A percentile compares a stretch with the other conserved stretches of the same genome.
Conservation (phyloP, 2,888 invertebrate species). For the Tinea semifulvella region DNA sequence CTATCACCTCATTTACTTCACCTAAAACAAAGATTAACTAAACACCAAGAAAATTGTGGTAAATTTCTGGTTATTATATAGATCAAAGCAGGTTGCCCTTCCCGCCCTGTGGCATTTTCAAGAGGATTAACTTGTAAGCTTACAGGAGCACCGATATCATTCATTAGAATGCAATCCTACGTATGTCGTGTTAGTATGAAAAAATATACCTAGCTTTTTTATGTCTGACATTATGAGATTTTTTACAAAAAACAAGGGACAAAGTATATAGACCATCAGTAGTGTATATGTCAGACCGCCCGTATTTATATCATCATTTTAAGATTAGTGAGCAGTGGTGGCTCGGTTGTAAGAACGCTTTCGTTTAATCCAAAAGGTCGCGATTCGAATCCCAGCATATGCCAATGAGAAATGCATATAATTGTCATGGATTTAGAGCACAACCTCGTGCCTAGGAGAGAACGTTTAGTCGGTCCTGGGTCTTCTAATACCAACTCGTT, state of each 20-base stretch:
- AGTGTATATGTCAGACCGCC: conserved; percentile 22
- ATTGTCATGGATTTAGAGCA: conserved; percentile 13
- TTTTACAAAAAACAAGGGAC: no score
- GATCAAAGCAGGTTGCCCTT: conserved; percentile 20
- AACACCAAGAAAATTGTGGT: no score
- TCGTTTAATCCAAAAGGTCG: no score
- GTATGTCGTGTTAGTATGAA: no score
- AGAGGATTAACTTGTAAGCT: conserved; percentile 64
- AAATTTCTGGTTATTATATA: no score
- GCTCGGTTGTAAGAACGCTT: conserved; percentile 3
- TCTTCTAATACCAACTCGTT: no score
- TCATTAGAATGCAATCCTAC: conserved; percentile 60
- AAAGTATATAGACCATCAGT: no score
- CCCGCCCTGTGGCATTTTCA: conserved; percentile 35
- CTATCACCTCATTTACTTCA: no score
- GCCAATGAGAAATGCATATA: conserved; percentile 15
- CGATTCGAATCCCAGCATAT: no score
- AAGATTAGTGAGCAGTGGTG: conserved; percentile 3
- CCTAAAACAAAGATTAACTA: no score
- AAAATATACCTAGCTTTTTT: conserved; percentile 53
- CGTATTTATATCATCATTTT: no score
- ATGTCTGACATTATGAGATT: conserved; percentile 41
- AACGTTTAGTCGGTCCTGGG: no score
- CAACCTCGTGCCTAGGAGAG: conserved; percentile 17
- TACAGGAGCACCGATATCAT: conserved; percentile 56